These are phyloP conservation scores for Eumerus sabulonum DNA, from an alignment of 2,888 invertebrate genomes.

Conservation along the genomic window DNA sequence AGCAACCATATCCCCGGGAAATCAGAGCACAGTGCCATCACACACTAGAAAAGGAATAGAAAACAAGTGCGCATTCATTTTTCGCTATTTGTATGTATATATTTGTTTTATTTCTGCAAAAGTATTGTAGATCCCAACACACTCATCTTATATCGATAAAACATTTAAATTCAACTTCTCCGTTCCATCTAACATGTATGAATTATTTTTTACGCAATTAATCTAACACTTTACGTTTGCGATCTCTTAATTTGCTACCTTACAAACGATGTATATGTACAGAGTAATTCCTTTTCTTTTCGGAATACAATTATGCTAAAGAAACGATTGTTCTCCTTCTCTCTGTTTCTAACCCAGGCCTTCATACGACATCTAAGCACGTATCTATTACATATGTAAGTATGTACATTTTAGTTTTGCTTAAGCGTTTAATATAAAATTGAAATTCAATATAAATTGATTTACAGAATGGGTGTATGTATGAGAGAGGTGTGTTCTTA, in stretches of 20 bases:
- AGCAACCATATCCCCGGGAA: too few relatives aligned
- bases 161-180: conserved; percentile 40
- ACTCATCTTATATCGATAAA: conserved; percentile 21
- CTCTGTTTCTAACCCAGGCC: not conserved
- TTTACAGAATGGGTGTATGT: conserved; percentile 48
- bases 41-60: too few relatives aligned
- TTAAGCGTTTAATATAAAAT: conserved; percentile 2
- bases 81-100: conserved; percentile 35
- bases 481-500: too few relatives aligned
- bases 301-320: not conserved
- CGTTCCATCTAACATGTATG: conserved; percentile 5
- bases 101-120: conserved; percentile 38
- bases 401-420: conserved; percentile 10
- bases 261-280: too few relatives aligned
- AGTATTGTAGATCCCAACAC: conserved; percentile 25
- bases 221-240: conserved; percentile 54
- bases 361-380: too few relatives aligned
- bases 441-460: conserved; percentile 3
- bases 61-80: not conserved
- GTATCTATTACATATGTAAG: not conserved
- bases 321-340: not conserved
- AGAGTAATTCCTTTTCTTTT: not conserved
- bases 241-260: conserved; percentile 41
- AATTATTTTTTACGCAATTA: conserved; percentile 12
- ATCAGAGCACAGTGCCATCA: too few relatives aligned